phyloP scores from a whole-genome alignment of 2,888 invertebrate genomes.

The Oxycera nigricornis region DNA sequence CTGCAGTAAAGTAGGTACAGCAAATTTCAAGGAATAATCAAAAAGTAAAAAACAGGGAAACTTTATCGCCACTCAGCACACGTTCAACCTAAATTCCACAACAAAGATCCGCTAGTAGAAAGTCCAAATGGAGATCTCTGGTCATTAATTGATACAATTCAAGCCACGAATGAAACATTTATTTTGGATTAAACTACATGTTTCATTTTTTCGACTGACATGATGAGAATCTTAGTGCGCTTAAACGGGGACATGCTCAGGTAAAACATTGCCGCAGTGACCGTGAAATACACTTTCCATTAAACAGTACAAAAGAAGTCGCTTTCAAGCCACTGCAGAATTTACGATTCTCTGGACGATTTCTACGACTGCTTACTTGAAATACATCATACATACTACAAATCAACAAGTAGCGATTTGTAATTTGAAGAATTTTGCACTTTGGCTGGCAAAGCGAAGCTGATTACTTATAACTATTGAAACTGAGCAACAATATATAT shows the following conservation, averaged over 20 bases:
- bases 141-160: neutral
- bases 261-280: too few species aligned
- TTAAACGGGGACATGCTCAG: too few species aligned
- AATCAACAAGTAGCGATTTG: too few species aligned
- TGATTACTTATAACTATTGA: too few species aligned
- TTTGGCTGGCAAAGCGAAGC: too few species aligned
- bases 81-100: neutral
- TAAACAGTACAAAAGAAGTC: neutral
- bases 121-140: neutral
- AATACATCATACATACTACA: too few species aligned
- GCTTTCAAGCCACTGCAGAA: neutral
- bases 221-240: neutral
- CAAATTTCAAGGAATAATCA: too few species aligned
- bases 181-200: constrained; percentile 5
- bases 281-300: constrained; percentile 12
- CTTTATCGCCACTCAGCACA: too few species aligned
- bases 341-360: neutral
- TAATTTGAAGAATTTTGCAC: too few species aligned
- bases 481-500: too few species aligned
- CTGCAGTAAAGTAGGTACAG: too few species aligned
- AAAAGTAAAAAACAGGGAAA: too few species aligned
- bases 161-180: neutral
- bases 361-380: neutral
- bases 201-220: neutral
- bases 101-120: neutral